Conservation (phyloP, 1,140 invertebrate species). For the Drosophila ambigua region DNA sequence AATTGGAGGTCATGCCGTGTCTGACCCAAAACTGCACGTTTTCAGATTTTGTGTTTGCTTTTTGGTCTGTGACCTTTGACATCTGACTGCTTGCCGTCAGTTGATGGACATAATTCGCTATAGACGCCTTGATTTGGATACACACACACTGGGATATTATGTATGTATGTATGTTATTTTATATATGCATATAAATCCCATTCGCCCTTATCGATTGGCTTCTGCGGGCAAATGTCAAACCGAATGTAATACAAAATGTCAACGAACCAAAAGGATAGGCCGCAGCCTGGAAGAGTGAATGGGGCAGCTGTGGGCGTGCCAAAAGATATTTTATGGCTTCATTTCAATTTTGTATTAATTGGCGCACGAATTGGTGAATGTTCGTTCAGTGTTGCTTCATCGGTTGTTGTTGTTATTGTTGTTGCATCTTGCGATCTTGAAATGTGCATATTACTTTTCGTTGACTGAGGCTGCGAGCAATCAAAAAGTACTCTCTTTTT, state of each 20-base stretch:
- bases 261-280: slow-evolving; percentile 38
- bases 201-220: slow-evolving; percentile 29
- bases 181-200: neutral
- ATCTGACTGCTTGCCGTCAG: slow-evolving; percentile 27
- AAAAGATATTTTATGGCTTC: slow-evolving; percentile 61
- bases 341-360: slow-evolving; percentile 77
- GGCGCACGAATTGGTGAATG: slow-evolving; percentile 55
- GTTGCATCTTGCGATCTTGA: slow-evolving; percentile 25
- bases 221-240: slow-evolving; percentile 29
- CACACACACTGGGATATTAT: neutral
- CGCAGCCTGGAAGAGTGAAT: slow-evolving; percentile 3
- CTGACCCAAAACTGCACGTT: slow-evolving; percentile 53
- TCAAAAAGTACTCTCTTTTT: slow-evolving; percentile 36
- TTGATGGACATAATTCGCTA: slow-evolving; percentile 50
- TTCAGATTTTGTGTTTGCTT: slow-evolving; percentile 25
- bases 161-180: neutral
- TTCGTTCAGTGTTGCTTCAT: neutral
- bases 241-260: slow-evolving; percentile 45
- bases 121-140: slow-evolving; percentile 28
- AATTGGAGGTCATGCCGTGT: slow-evolving; percentile 47
- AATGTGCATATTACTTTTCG: slow-evolving; percentile 50
- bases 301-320: slow-evolving; percentile 22
- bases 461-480: slow-evolving; percentile 39
- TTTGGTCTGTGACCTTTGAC: slow-evolving; percentile 51
- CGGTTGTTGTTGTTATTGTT: slow-evolving; percentile 22